Conservation (phyloP, 2,113 vertebrate species). For the Plotosus lineatus region DNA sequence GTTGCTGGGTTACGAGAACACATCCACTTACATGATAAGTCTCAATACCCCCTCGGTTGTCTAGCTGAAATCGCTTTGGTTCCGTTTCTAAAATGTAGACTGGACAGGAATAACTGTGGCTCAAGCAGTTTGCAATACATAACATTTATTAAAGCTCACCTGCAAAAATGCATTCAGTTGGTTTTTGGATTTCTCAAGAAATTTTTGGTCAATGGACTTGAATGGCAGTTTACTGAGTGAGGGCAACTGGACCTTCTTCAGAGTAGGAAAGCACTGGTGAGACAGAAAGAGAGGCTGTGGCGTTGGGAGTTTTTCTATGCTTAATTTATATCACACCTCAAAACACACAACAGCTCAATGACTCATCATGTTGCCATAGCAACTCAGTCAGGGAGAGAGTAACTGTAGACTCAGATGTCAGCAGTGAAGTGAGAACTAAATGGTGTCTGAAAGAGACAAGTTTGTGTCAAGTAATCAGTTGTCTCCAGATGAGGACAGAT, state of each 20-base stretch:
- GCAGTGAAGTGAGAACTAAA: background rate
- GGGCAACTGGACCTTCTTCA: constrained; percentile 97
- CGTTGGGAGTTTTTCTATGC: constrained; percentile 28
- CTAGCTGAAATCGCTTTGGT: background rate
- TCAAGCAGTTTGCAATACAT: background rate
- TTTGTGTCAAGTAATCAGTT: background rate
- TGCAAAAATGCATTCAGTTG: constrained; percentile 96
- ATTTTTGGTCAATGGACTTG: constrained; percentile 98
- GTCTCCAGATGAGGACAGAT: constrained; percentile 39
- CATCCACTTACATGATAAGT: constrained; percentile 4
- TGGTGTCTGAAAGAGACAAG: background rate
- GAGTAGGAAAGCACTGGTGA: constrained; percentile 87
- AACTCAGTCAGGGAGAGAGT: constrained; percentile 34
- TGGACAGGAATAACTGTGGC: background rate
- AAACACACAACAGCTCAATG: constrained; percentile 29
- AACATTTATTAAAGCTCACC: constrained; percentile 71
- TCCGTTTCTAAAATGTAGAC: background rate
- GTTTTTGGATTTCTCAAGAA: constrained; percentile 95
- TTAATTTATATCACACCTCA: constrained; percentile 31
- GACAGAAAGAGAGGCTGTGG: background rate
- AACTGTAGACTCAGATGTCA: constrained; percentile 7
- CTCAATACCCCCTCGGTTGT: background rate
- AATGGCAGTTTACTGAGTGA: constrained; percentile 98
- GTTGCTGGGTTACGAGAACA: constrained; percentile 1
- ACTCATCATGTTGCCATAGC: constrained; percentile 44